A percentile compares a stretch with the other conserved stretches of the same genome.
Evolutionary conservation across 2,797 vertebrate species (phyloP).

Genomic region (Pristis pectinata): DNA sequence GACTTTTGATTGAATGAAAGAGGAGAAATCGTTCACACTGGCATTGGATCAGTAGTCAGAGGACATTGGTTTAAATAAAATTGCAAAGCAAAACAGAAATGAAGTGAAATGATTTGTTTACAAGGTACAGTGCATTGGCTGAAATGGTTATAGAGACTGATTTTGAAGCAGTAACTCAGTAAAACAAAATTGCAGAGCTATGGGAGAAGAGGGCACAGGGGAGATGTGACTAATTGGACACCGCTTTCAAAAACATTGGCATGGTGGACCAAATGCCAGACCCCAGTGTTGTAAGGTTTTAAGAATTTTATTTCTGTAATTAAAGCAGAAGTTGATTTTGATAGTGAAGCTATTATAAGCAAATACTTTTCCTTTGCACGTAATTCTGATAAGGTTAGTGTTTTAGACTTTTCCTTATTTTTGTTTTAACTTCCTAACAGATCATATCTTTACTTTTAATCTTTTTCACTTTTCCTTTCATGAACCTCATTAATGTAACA

Average conservation of each 20-base stretch:
- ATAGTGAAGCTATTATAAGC: background rate
- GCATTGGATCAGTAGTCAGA: background rate
- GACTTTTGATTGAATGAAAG: background rate
- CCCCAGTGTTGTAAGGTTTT: background rate
- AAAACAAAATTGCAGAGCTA: background rate
- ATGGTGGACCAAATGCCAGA: background rate
- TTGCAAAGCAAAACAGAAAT: background rate
- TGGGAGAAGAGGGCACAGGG: background rate
- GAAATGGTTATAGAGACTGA: background rate
- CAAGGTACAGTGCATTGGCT: background rate
- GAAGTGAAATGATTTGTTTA: background rate
- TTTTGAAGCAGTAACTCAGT: background rate
- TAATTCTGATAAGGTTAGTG: background rate
- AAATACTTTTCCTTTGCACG: background rate
- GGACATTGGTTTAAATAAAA: background rate
- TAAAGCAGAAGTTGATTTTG: background rate
- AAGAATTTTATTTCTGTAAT: background rate
- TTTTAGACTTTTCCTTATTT: constrained; percentile 46
- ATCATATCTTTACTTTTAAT: constrained; percentile 55
- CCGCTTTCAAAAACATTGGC: background rate
- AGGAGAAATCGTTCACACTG: background rate
- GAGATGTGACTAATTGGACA: background rate
- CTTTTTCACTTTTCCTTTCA: constrained; percentile 51
- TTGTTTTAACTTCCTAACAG: constrained; percentile 62
- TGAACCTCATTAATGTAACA: constrained; percentile 57